Percentiles rank a stretch among this genome's conserved stretches.
Conservation (phyloP, 92 coral and sea anemone species). For the Epizoanthus illoricatus region DNA sequence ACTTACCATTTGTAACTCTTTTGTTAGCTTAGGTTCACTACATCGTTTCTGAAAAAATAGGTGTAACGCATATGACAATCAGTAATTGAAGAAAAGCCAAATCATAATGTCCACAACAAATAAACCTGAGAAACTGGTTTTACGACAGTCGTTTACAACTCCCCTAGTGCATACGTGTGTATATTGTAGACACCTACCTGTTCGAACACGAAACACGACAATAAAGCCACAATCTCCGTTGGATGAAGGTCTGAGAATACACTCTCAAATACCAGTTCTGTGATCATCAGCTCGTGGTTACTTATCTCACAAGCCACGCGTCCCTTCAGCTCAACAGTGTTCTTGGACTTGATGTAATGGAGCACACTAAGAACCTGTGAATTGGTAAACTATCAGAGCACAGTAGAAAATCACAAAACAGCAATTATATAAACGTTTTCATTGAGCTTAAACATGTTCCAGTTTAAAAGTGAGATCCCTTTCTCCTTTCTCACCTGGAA, state of each 20-base stretch:
- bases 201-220: conserved; percentile 95
- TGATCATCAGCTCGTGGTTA: conserved; percentile 91
- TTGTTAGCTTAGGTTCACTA: conserved; percentile 82
- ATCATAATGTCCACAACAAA: neutral
- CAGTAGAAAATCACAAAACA: neutral
- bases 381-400: neutral
- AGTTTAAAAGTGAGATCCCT: too few relatives aligned
- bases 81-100: neutral
- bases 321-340: conserved; percentile 85
- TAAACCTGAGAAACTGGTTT: too few relatives aligned
- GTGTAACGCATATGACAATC: neutral
- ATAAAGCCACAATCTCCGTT: conserved; percentile 89
- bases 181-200: conserved; percentile 58
- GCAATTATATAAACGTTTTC: too few relatives aligned
- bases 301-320: conserved; percentile 98
- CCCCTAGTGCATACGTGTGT: too few relatives aligned
- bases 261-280: conserved; percentile 83
- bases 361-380: conserved; percentile 80
- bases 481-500: too few relatives aligned
- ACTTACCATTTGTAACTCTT: conserved; percentile 67
- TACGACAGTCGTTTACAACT: too few relatives aligned
- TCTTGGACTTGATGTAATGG: conserved; percentile 72
- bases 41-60: conserved; percentile 61
- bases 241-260: conserved; percentile 82
- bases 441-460: too few relatives aligned